Evolutionary conservation across 2,113 vertebrate genomes (phyloP).

Genomic region (Antigone vipio): DNA sequence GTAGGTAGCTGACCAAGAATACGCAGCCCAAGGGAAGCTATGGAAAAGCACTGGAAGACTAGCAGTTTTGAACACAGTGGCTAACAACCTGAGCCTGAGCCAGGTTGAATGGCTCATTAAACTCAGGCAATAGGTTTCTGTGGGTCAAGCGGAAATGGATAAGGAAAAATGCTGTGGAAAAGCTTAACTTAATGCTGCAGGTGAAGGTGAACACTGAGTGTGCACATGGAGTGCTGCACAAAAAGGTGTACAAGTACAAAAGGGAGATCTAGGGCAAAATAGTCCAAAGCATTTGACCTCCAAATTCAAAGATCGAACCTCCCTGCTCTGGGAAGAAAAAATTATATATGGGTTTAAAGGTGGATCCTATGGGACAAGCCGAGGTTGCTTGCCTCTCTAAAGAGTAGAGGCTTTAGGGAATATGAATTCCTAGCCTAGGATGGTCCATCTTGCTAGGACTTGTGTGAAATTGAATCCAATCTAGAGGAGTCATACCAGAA

Average conservation of each 20-base stretch:
- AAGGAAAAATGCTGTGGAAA: constrained; percentile 4
- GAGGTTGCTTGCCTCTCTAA: background rate
- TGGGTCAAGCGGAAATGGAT: background rate
- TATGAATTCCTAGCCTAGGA: background rate
- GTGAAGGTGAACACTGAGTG: background rate
- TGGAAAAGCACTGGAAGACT: background rate
- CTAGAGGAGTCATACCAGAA: background rate
- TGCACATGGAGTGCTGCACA: background rate
- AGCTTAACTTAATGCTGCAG: background rate
- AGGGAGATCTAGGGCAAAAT: background rate
- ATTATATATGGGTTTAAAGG: background rate
- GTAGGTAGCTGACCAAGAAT: background rate
- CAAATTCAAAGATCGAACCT: background rate
- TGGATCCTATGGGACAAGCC: background rate
- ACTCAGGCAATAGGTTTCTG: background rate
- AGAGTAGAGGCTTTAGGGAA: background rate
- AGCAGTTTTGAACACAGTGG: background rate
- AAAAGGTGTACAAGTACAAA: background rate
- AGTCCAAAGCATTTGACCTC: background rate
- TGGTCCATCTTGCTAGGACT: constrained; percentile 6
- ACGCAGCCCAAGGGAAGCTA: background rate
- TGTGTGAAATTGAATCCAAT: constrained; percentile 28
- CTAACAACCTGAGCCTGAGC: background rate
- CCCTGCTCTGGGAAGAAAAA: background rate
- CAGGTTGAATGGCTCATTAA: constrained; percentile 6